Evolutionary conservation across 2,888 invertebrate genomes (phyloP), one percentile per base, ranked within the genome.

Genomic region (Rhodophaea formosa): DNA sequence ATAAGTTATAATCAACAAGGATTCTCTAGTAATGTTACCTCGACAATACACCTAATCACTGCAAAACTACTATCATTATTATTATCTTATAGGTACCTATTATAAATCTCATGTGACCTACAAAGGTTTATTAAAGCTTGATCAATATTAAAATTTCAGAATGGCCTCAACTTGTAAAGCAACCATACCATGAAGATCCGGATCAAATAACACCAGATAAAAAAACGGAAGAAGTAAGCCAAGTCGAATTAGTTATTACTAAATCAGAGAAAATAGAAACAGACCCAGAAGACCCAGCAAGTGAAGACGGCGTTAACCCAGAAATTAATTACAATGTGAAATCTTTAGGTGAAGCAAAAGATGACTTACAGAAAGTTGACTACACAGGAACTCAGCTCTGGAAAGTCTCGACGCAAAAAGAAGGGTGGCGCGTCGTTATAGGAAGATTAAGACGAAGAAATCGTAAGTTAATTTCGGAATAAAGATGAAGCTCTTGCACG

Each of bases 341-440:
- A 43, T 43, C 23, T 43, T 5, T 47, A 8, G 39, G 7, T 17
- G 46, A 56, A 47, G 23, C 39, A 0, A 46, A 56, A 47, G 39
- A 17, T 6, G 56, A 49, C 1, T 62, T 61, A n/a, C 62, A 72
- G 14, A 88, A 74, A 71, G 91, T 95, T 46, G 93, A 93, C 54
- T 97, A 96, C 78, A 92, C 93, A 53, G 96, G 96, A 2, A 94
- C 95, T 15, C 96, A 97, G 84, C 82, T 96, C 14, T 95, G 96
- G 95, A 93, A 95, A 74, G 94, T 96, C 45, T 81, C 63, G 1
- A 86, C 83, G 2, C 72, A 92, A 83, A 73, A 93, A 92, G 65
- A 90, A 87, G 75, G 91, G 77, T 74, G 84, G 82, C 73, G 80
- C 29, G 69, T 67, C 6, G 69, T 85, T 29, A 72, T 91, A 45